Percentiles rank a stretch among this genome's conserved stretches.
These are phyloP conservation scores for Rhea pennata DNA, from an alignment of 2,113 vertebrate species.

Conservation along the genomic window DNA sequence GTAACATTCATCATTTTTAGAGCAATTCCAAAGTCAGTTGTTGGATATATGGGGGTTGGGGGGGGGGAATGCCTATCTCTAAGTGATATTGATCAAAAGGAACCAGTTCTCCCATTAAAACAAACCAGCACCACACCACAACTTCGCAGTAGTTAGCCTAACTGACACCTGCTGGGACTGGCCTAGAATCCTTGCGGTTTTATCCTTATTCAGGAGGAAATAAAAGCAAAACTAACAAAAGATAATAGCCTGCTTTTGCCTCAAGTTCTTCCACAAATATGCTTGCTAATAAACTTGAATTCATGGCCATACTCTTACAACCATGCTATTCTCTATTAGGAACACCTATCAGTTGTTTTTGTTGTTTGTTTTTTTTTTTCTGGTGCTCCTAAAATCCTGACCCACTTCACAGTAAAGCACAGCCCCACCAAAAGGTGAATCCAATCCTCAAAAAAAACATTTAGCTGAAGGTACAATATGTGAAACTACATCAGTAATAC, in stretches of 20 bases:
- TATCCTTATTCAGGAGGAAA: not conserved
- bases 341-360: rapidly evolving
- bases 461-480: not conserved
- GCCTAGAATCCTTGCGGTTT: not conserved
- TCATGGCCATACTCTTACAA: rapidly evolving
- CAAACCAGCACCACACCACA: not conserved
- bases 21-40: not conserved
- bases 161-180: not conserved
- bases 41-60: rapidly evolving
- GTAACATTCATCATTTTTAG: not conserved
- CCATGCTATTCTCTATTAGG: too few species aligned
- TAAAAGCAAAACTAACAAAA: not conserved
- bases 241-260: not conserved
- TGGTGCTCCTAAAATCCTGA: not conserved
- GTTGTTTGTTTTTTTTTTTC: not conserved
- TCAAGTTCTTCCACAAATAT: not conserved
- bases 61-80: too few species aligned
- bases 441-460: not conserved
- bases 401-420: not conserved
- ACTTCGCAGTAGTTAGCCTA: not conserved
- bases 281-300: not conserved
- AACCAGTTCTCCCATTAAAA: not conserved
- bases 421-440: rapidly evolving
- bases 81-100: not conserved
- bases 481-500: rapidly evolving